phyloP scores from a whole-genome alignment of 2,797 vertebrate genomes.

The Urophycis tenuis region DNA sequence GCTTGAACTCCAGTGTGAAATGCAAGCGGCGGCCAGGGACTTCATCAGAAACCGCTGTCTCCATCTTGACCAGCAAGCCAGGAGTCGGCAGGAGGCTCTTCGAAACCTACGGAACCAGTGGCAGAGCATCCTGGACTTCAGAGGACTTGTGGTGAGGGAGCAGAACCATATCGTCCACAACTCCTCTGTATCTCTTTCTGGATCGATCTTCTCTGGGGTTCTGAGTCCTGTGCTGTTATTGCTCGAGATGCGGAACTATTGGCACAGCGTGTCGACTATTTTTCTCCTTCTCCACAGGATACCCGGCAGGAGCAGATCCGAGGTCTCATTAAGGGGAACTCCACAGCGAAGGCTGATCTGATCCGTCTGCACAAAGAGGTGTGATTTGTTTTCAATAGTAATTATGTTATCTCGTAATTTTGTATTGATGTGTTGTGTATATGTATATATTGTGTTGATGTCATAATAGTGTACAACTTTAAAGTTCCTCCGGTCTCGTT shows the following conservation, averaged over 20 bases:
- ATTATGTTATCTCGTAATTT: background rate
- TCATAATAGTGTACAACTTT: background rate
- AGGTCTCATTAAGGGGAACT: conserved; percentile 73
- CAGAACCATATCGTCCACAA: background rate
- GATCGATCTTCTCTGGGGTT: background rate
- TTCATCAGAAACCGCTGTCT: conserved; percentile 58
- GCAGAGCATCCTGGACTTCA: conserved; percentile 71
- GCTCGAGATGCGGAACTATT: background rate
- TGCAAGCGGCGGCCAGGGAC: conserved; percentile 60
- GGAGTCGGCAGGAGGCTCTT: conserved; percentile 57
- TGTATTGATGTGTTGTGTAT: background rate
- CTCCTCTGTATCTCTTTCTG: conserved; percentile 2
- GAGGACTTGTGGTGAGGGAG: conserved; percentile 67
- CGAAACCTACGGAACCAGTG: conserved; percentile 63
- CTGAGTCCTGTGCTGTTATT: background rate
- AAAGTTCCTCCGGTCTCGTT: background rate
- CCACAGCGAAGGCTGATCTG: conserved; percentile 64
- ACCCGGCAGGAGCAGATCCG: conserved; percentile 74
- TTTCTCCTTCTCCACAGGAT: conserved; percentile 42
- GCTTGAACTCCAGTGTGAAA: conserved; percentile 66
- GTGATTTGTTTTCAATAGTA: conserved; percentile 12
- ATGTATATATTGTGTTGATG: background rate
- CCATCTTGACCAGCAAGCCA: conserved; percentile 57
- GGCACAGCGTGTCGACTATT: background rate
- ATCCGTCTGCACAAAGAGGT: conserved; percentile 65